Conservation (phyloP, 92 coral and sea anemone genomes). For the Paragorgia papillata region DNA sequence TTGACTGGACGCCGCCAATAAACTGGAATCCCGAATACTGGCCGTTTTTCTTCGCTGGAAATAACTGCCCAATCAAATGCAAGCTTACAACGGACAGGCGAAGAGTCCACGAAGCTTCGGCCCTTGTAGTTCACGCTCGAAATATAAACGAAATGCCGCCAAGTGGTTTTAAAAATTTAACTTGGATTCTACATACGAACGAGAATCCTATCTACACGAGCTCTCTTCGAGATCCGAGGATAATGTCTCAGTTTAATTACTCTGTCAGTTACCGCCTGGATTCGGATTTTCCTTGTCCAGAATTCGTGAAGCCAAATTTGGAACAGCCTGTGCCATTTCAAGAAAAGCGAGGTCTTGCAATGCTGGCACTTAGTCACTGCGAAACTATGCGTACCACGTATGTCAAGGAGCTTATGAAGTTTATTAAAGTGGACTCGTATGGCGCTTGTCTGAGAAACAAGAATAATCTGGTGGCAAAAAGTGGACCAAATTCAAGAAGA, state of each 20-base stretch:
- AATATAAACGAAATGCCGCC: conserved; percentile 93
- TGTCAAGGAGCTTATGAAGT: conserved; percentile 78
- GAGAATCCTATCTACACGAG: conserved; percentile 95
- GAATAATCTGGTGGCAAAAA: conserved; percentile 69
- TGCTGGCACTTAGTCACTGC: conserved; percentile 84
- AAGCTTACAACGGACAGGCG: conserved; percentile 76
- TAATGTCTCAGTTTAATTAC: conserved; percentile 86
- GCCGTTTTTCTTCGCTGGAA: conserved; percentile 97
- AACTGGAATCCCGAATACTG: conserved; percentile 58
- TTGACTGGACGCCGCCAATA: conserved; percentile 82
- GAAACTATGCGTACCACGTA: conserved; percentile 88
- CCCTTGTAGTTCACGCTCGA: conserved; percentile 89
- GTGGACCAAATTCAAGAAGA: conserved; percentile 36
- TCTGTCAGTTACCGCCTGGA: conserved; percentile 81
- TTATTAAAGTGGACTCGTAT: conserved; percentile 79
- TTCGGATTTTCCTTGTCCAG: conserved; percentile 95
- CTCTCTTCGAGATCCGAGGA: conserved; percentile 58
- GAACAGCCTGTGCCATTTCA: conserved; percentile 76
- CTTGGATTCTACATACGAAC: conserved; percentile 95
- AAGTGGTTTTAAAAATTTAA: conserved; percentile 62
- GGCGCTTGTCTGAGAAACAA: conserved; percentile 82
- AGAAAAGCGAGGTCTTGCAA: conserved; percentile 68
- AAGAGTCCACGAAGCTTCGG: conserved; percentile 82
- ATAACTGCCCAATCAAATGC: conserved; percentile 88
- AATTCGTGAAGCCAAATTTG: conserved; percentile 79